Evolutionary conservation across 1,140 invertebrate species (phyloP), one percentile per base, ranked within the genome.

Genomic region (Paralvinella palmiformis): DNA sequence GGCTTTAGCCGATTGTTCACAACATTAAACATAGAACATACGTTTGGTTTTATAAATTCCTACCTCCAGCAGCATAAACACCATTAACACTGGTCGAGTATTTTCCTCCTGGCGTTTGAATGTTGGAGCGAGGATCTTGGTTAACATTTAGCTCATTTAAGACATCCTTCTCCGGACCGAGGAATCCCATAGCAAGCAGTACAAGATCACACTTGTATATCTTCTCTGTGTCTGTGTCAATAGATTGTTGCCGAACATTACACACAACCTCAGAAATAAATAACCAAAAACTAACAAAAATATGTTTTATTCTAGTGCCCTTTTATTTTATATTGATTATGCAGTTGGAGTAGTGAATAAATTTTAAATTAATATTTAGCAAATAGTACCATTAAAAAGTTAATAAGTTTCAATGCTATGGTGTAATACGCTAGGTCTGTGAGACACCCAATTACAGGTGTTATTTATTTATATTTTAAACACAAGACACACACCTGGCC

Each of bases 121-220:
- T 89, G 81, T 99, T 99, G 67, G 93, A 92, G 68, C 96, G 86
- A 1, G 89, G 87, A 82, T 99, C 96, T 69, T 92, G 82, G 29
- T 76, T 72, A 22, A 96, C 79, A 61, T 88, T 87, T 17, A 99
- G 81, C 76, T 98, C 89, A 69, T 86, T 85, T 24, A 91, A 87
- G 63, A 98, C 88, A 63, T 89, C 88, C 73, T 90, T 87, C 81
- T 99, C 96, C 3, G 96, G 96, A 3, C 96, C 96, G 33, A 98
- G 82, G 84, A 99, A 99, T 72, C 96, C 96, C 96, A 99, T 98
- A 17, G 96, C 96, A 31, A 99, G 83, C 62, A 99, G 82, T 41
- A 97, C 92, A 62, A 99, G 80, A 75, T 98, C 92, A 71, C 91
- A 93, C 72, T 92, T 87, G 77, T 87, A 93, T 3, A 90, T 69